These are phyloP conservation scores for Arvicanthis niloticus DNA, from an alignment of 2,113 vertebrate species.

Conservation along the genomic window DNA sequence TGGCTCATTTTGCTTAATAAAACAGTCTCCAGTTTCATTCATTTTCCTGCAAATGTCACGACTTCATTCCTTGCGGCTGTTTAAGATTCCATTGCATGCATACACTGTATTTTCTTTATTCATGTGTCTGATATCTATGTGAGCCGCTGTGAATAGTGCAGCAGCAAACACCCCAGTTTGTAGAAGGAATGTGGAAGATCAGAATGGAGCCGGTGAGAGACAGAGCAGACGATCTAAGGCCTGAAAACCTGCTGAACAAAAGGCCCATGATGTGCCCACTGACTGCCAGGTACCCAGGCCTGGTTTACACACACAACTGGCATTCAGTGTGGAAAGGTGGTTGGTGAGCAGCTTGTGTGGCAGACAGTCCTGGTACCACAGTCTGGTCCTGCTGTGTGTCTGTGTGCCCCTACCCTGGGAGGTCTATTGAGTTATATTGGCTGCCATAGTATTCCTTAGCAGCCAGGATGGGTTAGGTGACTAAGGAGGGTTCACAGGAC, in stretches of 20 bases:
- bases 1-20: not conserved
- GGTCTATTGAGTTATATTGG: not conserved
- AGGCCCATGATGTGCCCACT: not conserved
- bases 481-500: not conserved
- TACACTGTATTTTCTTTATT: not conserved
- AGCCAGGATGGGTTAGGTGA: not conserved
- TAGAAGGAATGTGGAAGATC: not conserved
- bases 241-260: not conserved
- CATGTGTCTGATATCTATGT: too few relatives aligned
- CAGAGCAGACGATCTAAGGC: not conserved
- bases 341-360: not conserved
- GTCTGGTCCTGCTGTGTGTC: not conserved
- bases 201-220: not conserved
- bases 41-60: not conserved
- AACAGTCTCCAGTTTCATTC: not conserved
- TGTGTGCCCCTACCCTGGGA: too few relatives aligned
- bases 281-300: not conserved
- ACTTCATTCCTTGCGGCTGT: not conserved
- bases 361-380: accelerated
- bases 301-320: too few relatives aligned
- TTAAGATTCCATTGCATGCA: not conserved
- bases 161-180: not conserved
- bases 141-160: not conserved
- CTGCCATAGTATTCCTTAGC: not conserved
- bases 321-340: accelerated